These are phyloP conservation scores for Noturus placidus DNA, from an alignment of 2,113 vertebrate genomes.

Conservation along the genomic window DNA sequence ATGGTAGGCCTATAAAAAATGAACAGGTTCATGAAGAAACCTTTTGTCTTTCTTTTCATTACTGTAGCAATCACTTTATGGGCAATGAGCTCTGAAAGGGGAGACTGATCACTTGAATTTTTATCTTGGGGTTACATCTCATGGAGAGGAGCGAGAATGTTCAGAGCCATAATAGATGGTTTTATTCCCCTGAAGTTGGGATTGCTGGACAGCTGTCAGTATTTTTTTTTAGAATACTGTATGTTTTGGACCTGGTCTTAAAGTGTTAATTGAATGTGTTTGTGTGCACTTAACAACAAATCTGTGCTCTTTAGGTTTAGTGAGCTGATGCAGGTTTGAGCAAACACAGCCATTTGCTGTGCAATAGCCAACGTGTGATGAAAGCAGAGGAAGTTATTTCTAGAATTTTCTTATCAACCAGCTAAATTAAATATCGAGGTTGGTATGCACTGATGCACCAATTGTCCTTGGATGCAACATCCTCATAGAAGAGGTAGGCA, in stretches of 20 bases:
- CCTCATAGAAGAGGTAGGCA: too few relatives aligned
- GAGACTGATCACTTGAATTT: background rate
- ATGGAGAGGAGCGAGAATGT: background rate
- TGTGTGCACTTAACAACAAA: conserved; percentile 35
- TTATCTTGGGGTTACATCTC: background rate
- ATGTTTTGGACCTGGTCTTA: conserved; percentile 22
- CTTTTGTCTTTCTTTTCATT: background rate
- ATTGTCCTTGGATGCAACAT: background rate
- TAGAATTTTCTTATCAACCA: background rate
- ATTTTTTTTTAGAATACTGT: background rate
- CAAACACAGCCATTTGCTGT: conserved; percentile 43
- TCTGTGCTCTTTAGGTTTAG: conserved; percentile 28
- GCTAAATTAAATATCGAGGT: background rate
- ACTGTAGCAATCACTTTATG: background rate
- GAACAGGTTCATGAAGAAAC: background rate
- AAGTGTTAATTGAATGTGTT: conserved; percentile 45
- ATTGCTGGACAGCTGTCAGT: background rate
- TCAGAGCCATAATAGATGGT: background rate
- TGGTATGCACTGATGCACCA: background rate
- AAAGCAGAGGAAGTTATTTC: conserved; percentile 10
- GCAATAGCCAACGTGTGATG: conserved; percentile 15
- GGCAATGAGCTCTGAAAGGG: background rate
- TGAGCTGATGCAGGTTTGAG: conserved; percentile 39
- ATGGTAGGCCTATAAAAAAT: background rate
- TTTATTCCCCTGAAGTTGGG: background rate